Conservation (phyloP, 2,113 vertebrate species). For the Galeopterus variegatus region DNA sequence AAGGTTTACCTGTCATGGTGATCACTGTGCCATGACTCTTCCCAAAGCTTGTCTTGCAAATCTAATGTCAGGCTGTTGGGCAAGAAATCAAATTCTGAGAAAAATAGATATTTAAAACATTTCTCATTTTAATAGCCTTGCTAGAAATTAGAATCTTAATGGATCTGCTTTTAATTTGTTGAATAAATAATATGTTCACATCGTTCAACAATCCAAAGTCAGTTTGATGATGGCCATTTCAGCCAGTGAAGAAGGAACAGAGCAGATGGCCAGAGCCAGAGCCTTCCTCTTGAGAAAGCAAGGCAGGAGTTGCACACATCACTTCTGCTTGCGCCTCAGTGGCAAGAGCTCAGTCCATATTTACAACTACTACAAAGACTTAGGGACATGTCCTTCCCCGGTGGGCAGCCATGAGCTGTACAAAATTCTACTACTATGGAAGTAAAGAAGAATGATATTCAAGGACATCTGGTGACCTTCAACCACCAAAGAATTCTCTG, state of each 20-base stretch:
- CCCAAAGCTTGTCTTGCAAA: background rate
- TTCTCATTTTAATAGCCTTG: background rate
- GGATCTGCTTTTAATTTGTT: constrained; percentile 4
- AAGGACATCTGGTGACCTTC: background rate
- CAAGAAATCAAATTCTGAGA: background rate
- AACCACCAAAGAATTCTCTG: background rate
- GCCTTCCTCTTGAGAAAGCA: background rate
- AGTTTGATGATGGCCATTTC: background rate
- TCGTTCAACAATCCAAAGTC: background rate
- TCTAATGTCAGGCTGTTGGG: background rate
- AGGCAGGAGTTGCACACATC: background rate
- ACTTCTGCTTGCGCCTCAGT: background rate
- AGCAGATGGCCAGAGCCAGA: background rate
- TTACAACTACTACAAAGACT: background rate
- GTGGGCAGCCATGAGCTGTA: background rate
- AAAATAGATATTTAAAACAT: background rate
- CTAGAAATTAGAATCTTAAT: background rate
- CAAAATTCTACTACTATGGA: background rate
- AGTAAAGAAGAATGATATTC: background rate
- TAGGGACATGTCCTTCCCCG: background rate
- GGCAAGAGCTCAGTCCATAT: background rate
- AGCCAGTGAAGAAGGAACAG: background rate
- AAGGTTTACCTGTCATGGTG: background rate
- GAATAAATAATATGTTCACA: background rate
- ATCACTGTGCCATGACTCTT: background rate